Conservation (phyloP, 2,113 vertebrate species). For the Gavialis gangeticus region DNA sequence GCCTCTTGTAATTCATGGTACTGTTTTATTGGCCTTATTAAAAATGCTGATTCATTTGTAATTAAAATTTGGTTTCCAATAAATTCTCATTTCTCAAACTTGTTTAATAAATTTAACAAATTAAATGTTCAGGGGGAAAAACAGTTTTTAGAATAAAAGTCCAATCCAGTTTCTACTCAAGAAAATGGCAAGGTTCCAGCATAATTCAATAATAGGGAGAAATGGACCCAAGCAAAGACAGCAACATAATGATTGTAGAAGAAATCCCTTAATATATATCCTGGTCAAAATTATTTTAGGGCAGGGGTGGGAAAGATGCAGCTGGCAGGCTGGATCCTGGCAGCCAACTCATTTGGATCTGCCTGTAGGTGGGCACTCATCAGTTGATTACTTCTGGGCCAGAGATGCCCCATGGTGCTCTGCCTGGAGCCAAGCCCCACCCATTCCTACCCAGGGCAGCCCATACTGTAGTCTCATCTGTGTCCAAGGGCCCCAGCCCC, state of each 20-base stretch:
- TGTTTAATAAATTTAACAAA: background rate
- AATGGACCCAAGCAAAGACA: background rate
- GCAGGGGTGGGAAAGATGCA: background rate
- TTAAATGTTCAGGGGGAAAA: background rate
- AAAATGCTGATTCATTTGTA: slow-evolving; percentile 5
- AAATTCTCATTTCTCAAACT: background rate
- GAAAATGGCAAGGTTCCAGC: background rate
- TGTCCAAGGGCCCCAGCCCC: no score
- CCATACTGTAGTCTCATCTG: no score
- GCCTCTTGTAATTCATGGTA: background rate
- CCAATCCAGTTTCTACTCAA: background rate
- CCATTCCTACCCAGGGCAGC: no score
- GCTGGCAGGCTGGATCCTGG: no score
- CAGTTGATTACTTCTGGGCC: no score
- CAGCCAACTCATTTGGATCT: no score
- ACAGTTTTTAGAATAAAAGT: background rate
- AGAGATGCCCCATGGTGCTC: no score
- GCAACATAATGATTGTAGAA: background rate
- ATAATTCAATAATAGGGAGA: background rate
- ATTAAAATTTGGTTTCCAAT: background rate
- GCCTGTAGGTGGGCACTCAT: no score
- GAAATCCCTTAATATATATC: background rate
- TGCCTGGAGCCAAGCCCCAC: no score
- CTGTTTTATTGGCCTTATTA: background rate
- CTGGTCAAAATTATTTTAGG: background rate